Conservation (phyloP, 2,888 invertebrate genomes). For the Apodemia mormo region DNA sequence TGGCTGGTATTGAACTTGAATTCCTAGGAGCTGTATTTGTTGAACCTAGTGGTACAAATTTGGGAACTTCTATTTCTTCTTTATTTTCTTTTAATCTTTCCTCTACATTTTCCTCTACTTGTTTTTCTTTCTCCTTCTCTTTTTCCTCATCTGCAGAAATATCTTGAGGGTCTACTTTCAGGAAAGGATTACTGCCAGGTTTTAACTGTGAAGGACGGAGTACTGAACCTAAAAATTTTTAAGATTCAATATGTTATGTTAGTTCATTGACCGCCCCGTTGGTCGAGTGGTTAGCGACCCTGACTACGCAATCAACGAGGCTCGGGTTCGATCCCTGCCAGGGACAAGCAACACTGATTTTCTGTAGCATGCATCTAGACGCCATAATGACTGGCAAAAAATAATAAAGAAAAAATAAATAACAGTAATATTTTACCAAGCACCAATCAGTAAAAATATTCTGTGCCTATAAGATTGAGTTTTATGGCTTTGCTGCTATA, state of each 20-base stretch:
- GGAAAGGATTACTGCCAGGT: conserved; percentile 63
- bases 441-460: no score
- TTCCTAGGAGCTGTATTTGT: conserved; percentile 57
- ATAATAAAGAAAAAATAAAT: no score
- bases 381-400: no score
- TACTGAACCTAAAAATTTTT: conserved; percentile 56
- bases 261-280: no score
- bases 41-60: conserved; percentile 74
- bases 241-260: not conserved
- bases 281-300: no score
- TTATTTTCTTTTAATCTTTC: conserved; percentile 56
- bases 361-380: no score
- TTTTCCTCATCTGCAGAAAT: conserved; percentile 42
- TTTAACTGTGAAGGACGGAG: conserved; percentile 71
- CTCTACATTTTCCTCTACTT: conserved; percentile 39
- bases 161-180: conserved; percentile 49
- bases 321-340: no score
- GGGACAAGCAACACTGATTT: no score
- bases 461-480: no score
- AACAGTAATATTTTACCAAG: no score
- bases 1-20: conserved; percentile 77
- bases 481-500: no score
- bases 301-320: no score
- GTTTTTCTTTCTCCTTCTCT: conserved; percentile 48
- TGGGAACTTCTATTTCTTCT: conserved; percentile 61